Conservation (phyloP, 2,797 vertebrate genomes). For the Pseudochirops corinnae region DNA sequence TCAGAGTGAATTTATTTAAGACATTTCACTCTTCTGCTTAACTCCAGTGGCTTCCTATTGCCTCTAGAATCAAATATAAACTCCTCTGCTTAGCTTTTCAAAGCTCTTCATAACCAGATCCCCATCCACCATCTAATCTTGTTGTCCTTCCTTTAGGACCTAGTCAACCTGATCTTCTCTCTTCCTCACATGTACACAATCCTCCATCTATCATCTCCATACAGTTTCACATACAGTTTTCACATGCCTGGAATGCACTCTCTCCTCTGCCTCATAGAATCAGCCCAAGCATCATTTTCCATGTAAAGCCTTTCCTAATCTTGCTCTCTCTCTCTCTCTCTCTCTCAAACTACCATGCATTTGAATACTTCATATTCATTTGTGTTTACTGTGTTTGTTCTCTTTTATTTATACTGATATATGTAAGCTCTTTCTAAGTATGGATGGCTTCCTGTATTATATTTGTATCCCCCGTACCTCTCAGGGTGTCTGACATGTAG, state of each 20-base stretch:
- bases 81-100: not conserved
- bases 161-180: not conserved
- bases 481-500: not conserved
- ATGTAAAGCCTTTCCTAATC: not conserved
- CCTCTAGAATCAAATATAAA: not conserved
- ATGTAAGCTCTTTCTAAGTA: not conserved
- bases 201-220: not conserved
- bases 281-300: not conserved
- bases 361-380: not conserved
- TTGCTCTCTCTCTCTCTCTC: not conserved
- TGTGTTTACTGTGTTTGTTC: not conserved
- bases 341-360: not conserved
- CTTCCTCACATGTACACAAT: not conserved
- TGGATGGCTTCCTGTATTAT: not conserved
- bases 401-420: not conserved
- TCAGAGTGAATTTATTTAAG: not conserved
- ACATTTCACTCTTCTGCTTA: not conserved
- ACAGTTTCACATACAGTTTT: not conserved
- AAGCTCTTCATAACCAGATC: not conserved
- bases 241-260: not conserved
- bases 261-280: not conserved
- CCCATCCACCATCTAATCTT: not conserved
- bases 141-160: not conserved
- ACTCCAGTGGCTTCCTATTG: not conserved
- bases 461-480: not conserved